phyloP scores from a whole-genome alignment of 2,888 invertebrate species.

The Griposia aprilina region DNA sequence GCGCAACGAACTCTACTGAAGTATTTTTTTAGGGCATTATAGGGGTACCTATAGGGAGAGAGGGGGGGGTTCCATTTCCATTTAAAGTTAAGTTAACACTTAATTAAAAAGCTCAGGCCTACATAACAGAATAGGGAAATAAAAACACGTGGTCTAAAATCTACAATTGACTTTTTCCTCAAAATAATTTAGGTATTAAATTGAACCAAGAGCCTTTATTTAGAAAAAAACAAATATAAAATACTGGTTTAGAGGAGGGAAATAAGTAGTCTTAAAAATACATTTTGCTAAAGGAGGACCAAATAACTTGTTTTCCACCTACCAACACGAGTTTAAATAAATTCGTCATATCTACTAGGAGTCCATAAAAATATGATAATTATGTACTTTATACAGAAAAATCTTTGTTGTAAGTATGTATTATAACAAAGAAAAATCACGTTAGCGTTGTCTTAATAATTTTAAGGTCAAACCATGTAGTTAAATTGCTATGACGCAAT shows the following conservation, averaged over 20 bases:
- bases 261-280: not conserved
- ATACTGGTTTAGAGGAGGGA: not conserved
- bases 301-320: conserved; percentile 20
- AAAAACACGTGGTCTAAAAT: not conserved
- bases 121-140: not conserved
- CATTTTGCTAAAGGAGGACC: not conserved
- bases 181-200: not conserved
- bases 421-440: conserved; percentile 6
- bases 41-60: not conserved
- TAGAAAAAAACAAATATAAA: not conserved
- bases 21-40: not conserved
- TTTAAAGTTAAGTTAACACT: not conserved
- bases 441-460: not conserved
- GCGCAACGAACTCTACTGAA: not conserved
- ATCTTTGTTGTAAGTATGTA: not conserved
- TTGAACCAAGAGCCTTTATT: not conserved
- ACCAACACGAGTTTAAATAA: conserved; percentile 30
- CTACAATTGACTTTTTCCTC: not conserved
- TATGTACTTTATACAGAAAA: not conserved
- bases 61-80: not conserved
- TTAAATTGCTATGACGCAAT: not conserved
- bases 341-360: conserved; percentile 8
- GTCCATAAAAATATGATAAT: conserved; percentile 43
- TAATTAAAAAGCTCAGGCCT: too few species aligned
- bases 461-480: conserved; percentile 14